These are phyloP conservation scores for Drosophila saltans DNA, from an alignment of 1,140 invertebrate species.

Conservation along the genomic window DNA sequence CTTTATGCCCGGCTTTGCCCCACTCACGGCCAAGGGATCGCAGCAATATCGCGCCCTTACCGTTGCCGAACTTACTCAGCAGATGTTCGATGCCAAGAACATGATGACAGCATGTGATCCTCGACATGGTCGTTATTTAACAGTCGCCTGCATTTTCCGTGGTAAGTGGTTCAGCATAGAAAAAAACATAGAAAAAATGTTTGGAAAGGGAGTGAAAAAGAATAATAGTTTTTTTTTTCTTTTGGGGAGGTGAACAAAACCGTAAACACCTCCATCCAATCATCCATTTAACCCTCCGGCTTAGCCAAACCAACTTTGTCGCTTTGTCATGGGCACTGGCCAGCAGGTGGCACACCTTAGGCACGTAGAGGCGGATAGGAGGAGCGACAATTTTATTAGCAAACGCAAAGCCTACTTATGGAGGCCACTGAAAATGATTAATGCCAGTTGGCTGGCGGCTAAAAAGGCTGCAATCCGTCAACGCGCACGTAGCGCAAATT, in stretches of 20 bases:
- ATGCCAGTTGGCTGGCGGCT: constrained; percentile 70
- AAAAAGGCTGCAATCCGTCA: constrained; percentile 79
- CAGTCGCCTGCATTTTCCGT: constrained; percentile 97
- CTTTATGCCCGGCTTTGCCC: constrained; percentile 98
- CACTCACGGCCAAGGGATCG: constrained; percentile 93
- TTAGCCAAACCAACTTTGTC: constrained; percentile 70
- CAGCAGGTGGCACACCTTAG: constrained; percentile 58
- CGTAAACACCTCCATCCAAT: constrained; percentile 54
- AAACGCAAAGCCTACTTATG: constrained; percentile 78
- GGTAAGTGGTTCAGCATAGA: constrained; percentile 84
- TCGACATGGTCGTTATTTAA: constrained; percentile 95
- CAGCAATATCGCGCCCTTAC: constrained; percentile 93
- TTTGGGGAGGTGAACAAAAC: constrained; percentile 61
- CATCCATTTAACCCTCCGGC: constrained; percentile 51
- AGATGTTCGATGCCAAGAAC: constrained; percentile 95
- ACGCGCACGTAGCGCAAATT: constrained; percentile 74
- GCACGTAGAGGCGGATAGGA: constrained; percentile 48
- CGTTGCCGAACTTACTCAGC: constrained; percentile 94
- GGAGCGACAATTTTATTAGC: constrained; percentile 76
- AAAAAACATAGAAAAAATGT: neutral
- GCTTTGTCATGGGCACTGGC: constrained; percentile 68
- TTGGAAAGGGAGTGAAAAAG: constrained; percentile 25
- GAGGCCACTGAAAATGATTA: constrained; percentile 80
- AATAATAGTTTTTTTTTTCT: constrained; percentile 78
- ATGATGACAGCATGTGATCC: constrained; percentile 99